Evolutionary conservation across 2,888 invertebrate species (phyloP).

Genomic region (Buathra laborator): DNA sequence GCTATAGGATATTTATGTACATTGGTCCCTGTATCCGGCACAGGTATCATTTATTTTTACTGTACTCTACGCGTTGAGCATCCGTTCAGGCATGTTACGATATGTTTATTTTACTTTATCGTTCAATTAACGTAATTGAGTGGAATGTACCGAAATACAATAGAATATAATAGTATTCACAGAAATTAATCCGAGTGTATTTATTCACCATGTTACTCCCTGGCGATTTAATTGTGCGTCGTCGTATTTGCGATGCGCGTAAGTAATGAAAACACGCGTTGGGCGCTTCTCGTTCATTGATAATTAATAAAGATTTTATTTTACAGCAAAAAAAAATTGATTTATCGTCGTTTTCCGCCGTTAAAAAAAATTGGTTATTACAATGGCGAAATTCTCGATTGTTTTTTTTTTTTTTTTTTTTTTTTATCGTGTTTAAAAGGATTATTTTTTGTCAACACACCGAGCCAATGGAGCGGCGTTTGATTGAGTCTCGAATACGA

Average conservation of each 20-base stretch:
- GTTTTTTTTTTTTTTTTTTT: no score
- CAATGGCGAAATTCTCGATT: no score
- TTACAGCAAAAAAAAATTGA: no score
- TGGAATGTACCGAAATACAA: slow-evolving; percentile 42
- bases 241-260: neutral
- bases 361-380: no score
- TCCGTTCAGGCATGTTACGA: slow-evolving; percentile 70
- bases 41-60: slow-evolving; percentile 50
- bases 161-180: slow-evolving; percentile 18
- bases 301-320: no score
- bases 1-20: slow-evolving; percentile 12
- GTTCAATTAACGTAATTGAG: slow-evolving; percentile 28
- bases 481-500: no score
- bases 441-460: no score
- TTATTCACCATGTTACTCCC: slow-evolving; percentile 3
- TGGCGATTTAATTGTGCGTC: neutral
- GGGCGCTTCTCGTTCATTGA: neutral
- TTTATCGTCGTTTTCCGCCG: no score
- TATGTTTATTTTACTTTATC: slow-evolving; percentile 37
- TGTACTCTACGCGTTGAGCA: slow-evolving; percentile 70
- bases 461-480: no score
- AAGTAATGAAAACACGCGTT: neutral
- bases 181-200: slow-evolving; percentile 1
- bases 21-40: slow-evolving; percentile 61
- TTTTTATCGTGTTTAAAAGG: no score